These are phyloP conservation scores for Eulemur coronatus DNA, from an alignment of 2,797 vertebrate species.

Conservation along the genomic window DNA sequence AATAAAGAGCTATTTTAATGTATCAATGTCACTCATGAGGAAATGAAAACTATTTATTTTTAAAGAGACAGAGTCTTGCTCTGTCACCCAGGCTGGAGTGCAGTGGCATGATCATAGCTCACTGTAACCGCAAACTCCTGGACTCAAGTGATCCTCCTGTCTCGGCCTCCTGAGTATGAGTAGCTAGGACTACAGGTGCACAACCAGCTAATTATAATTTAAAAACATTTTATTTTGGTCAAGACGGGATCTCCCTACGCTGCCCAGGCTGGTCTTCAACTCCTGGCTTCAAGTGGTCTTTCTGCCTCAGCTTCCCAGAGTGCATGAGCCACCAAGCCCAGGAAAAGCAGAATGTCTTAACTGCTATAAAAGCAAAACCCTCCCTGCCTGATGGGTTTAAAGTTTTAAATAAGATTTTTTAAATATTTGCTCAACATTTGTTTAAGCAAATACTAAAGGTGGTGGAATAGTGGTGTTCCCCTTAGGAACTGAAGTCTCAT, in stretches of 20 bases:
- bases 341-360: neutral
- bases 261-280: neutral
- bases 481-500: neutral
- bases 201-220: neutral
- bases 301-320: neutral
- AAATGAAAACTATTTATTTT: neutral
- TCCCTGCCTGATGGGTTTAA: neutral
- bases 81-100: neutral
- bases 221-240: too few relatives aligned
- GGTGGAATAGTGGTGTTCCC: neutral
- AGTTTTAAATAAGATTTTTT: neutral
- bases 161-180: neutral
- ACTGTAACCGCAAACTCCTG: neutral
- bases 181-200: neutral
- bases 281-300: neutral
- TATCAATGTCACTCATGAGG: neutral
- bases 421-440: neutral
- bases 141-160: neutral
- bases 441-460: neutral
- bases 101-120: neutral
- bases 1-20: slow-evolving; percentile 63
- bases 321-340: neutral
- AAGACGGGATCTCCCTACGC: neutral
- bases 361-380: neutral
- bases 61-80: neutral